Evolutionary conservation across 2,797 vertebrate genomes (phyloP).

Genomic region (Staurois parvus): DNA sequence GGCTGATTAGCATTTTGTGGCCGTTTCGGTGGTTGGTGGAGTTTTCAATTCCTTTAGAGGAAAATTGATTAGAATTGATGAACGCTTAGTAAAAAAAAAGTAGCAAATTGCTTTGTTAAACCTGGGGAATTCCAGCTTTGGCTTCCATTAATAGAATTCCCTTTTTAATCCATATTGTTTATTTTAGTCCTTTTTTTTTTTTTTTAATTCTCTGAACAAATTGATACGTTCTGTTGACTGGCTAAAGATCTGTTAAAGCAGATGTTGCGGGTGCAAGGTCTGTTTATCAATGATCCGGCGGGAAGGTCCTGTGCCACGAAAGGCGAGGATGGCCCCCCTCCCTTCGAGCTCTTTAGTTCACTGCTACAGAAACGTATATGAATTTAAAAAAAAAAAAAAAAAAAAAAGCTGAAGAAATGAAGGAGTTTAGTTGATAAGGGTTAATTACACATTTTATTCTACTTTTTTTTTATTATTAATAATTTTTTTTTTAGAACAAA

Average conservation of each 20-base stretch:
- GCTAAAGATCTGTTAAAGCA: background rate
- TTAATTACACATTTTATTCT: no score
- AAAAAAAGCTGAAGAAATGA: no score
- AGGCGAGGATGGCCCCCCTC: no score
- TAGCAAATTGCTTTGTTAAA: constrained; percentile 62
- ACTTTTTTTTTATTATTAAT: no score
- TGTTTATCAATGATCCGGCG: no score
- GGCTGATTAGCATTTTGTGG: constrained; percentile 57
- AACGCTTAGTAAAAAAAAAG: constrained; percentile 56
- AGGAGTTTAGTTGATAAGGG: no score
- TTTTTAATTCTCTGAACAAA: constrained; percentile 41
- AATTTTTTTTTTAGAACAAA: no score
- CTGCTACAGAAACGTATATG: no score
- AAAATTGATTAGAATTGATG: constrained; percentile 63
- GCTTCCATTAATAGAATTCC: constrained; percentile 55
- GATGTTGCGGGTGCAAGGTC: background rate
- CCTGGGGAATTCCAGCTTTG: constrained; percentile 53
- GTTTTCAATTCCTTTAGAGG: constrained; percentile 59
- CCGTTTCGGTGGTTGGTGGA: constrained; percentile 28
- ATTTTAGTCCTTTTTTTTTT: constrained; percentile 28
- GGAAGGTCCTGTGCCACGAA: no score
- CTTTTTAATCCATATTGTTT: constrained; percentile 50
- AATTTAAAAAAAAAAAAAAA: no score
- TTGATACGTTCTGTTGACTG: background rate
- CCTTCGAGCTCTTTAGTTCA: no score